Percentiles rank a stretch among this genome's conserved stretches.
phyloP scores from a whole-genome alignment of 2,888 invertebrate species.

The Alsophila aescularia region DNA sequence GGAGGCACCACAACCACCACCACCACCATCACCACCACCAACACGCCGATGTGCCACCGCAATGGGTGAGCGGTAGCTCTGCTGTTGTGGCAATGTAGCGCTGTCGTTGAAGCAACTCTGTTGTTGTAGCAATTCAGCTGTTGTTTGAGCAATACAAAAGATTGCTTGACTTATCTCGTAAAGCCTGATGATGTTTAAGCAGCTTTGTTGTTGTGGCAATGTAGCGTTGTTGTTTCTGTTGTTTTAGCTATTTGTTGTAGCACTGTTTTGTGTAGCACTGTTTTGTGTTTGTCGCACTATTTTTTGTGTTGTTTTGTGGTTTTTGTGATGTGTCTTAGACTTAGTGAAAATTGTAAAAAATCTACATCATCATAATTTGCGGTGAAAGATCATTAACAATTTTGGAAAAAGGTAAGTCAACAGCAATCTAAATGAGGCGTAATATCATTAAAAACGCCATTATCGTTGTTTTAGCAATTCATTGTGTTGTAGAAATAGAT shows the following conservation, averaged over 20 bases:
- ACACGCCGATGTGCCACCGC: conserved; percentile 80
- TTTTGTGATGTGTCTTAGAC: background rate
- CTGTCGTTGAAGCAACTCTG: too few relatives aligned
- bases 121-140: conserved; percentile 1
- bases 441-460: too few relatives aligned
- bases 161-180: too few relatives aligned
- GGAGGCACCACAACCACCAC: conserved; percentile 69
- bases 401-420: too few relatives aligned
- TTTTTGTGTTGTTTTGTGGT: conserved; percentile 7
- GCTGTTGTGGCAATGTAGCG: conserved; percentile 30
- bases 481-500: too few relatives aligned
- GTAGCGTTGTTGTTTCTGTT: conserved; percentile 9
- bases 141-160: background rate
- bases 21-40: conserved; percentile 77
- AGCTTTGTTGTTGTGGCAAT: conserved; percentile 15
- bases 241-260: background rate
- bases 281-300: conserved; percentile 12
- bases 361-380: too few relatives aligned
- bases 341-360: background rate
- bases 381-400: too few relatives aligned
- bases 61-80: conserved; percentile 67
- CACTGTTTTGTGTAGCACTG: conserved; percentile 16
- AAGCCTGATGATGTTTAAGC: too few relatives aligned
- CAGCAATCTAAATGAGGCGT: too few relatives aligned
- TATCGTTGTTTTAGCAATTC: too few relatives aligned